Evolutionary conservation across 2,797 vertebrate species (phyloP), one percentile per base, ranked within the genome.

Genomic region (Acipenser oxyrinchus): DNA sequence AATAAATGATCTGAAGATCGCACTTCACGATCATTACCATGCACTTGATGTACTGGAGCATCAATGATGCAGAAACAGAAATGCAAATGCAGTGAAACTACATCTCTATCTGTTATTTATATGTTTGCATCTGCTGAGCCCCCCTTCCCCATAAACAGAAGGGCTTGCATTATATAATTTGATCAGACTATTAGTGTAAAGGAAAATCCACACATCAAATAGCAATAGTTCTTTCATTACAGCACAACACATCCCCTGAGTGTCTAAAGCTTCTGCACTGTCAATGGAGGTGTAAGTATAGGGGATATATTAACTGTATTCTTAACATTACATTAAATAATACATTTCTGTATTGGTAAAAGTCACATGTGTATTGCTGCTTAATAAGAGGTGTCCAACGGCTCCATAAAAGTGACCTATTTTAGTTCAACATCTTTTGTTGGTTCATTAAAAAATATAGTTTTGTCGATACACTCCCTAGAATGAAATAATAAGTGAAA

Each of bases 11-110:
- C 57, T 8, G 18, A 48, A 66, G 66, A 68, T 51, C n/a, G 59
- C 51, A 63, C 59, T 67, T 60, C 64, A 70, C 12, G 73, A 62
- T 72, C 73, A 75, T 75, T 75, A 72, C 51, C 66, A 68, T 68
- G 18, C 64, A 69, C 66, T 68, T 72, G 70, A 72, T 70, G 60
- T 55, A 63, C 68, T 57, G 52, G 66, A 70, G 58, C 66, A 52
- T 72, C 65, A 65, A 53, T 66, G 69, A 70, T 70, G 62, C 64
- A 57, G 62, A 68, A 64, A 51, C 68, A 65, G 62, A 15, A 55
- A 68, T 68, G 68, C 64, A 70, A 72, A 70, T 70, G 64, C 23
- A 50, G 23, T 53, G 62, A 51, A 62, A 51, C 37, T 58, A 49
- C 65, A 37, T 51, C 51, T 18, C 59, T 63, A 23, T 68, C 49